Evolutionary conservation across 2,113 vertebrate species (phyloP), one percentile per base, ranked within the genome.

Genomic region (Pollimyrus isidori): DNA sequence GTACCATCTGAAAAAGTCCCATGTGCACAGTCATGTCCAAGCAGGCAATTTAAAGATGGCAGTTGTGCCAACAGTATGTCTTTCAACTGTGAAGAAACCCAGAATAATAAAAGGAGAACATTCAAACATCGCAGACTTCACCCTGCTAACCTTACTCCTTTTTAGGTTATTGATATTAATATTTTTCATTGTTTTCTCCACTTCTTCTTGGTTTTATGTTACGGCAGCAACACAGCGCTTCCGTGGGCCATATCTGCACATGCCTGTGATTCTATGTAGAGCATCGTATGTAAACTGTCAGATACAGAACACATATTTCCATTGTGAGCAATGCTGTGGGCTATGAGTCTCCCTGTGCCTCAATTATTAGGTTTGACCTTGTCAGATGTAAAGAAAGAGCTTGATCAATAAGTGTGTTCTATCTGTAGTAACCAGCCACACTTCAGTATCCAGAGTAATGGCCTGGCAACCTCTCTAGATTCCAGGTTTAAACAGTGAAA

Each of bases 371-470:
- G 35, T 35, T 23, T 46, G 39, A 87, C 86, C 86, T 87, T 62
- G 53, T 87, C 86, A 58, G 53, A n/a, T 0, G 26, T 45, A 87
- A 65, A 58, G 56, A 46, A 46, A 87, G 49, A 46, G 56, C 30
- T 45, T 65, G 39, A 87, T 87, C 87, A 62, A 26, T 87, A 58
- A n/a, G 21, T 58, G 39, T 65, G 53, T n/a, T 87, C 35, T 53
- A 15, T 21, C 42, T 45, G 53, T 46, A 62, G 87, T 65, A 62
- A 87, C 39, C 19, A 87, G 56, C 53, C 21, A 65, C 56, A 65
- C 87, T 62, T 87, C 87, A 87, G 19, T 87, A 26, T 56, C 35
- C 53, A 65, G 56, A 23, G 19, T 62, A 87, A 87, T 87, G 56
- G 35, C 52, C 45, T 87, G 52, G 21, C 86, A 39, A 56, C 52